phyloP scores from a whole-genome alignment of 2,113 vertebrate species.

The Archilochus colubris region DNA sequence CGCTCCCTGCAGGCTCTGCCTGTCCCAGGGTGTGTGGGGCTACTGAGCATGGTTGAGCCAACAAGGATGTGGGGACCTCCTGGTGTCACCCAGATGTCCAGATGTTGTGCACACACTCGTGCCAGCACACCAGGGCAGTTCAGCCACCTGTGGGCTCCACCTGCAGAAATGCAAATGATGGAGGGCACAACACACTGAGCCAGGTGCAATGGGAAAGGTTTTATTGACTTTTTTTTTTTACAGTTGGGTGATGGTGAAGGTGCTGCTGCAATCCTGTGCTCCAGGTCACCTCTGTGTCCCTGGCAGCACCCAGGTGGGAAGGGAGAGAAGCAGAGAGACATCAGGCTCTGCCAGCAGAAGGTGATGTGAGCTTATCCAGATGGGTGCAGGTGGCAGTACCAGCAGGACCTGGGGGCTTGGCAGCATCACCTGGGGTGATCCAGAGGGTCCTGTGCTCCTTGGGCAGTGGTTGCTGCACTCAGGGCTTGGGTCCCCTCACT shows the following conservation, averaged over 20 bases:
- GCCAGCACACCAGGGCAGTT: too few relatives aligned
- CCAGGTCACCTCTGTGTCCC: not conserved
- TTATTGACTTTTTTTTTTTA: constrained; percentile 3
- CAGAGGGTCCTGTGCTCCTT: not conserved
- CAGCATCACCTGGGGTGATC: not conserved
- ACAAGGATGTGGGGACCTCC: fast-evolving
- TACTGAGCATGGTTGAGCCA: fast-evolving
- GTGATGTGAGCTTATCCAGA: not conserved
- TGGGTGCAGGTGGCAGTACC: fast-evolving
- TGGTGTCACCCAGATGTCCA: fast-evolving
- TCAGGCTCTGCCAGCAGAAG: not conserved
- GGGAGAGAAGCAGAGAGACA: not conserved
- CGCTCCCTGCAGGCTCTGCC: not conserved
- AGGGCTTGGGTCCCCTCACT: fast-evolving
- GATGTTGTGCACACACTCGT: fast-evolving
- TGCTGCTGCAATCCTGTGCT: not conserved
- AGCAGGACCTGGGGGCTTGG: not conserved
- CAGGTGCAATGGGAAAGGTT: not conserved
- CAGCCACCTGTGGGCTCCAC: fast-evolving
- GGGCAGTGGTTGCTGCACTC: not conserved
- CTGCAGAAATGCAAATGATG: not conserved
- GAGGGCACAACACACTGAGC: not conserved
- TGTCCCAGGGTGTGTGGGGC: fast-evolving
- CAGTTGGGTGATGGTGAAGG: not conserved
- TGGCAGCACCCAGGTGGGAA: not conserved